Percentiles rank a stretch among this genome's conserved stretches.
Conservation (phyloP, 1,140 invertebrate species). For the Euwallacea similis region DNA sequence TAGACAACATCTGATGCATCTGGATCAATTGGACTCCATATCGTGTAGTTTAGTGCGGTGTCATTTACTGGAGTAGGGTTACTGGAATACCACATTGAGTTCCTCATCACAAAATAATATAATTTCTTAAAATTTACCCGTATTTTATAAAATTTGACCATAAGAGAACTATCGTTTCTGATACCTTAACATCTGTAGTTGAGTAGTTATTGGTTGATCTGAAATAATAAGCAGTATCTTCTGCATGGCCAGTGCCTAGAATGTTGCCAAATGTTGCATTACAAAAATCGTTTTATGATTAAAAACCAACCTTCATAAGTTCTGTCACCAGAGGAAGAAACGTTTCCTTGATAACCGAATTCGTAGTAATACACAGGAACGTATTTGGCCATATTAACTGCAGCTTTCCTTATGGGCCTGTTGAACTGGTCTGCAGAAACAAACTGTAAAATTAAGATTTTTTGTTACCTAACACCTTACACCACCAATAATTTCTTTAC, state of each 20-base stretch:
- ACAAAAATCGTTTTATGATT: not conserved
- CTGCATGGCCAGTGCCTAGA: constrained; percentile 9
- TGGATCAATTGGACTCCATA: constrained; percentile 10
- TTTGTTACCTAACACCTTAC: not conserved
- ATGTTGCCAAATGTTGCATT: not conserved
- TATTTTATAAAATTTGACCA: constrained; percentile 16
- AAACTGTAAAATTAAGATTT: constrained; percentile 7
- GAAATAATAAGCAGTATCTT: constrained; percentile 3
- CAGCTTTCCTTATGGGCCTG: constrained; percentile 7
- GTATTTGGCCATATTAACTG: constrained; percentile 8
- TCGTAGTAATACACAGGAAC: constrained; percentile 8
- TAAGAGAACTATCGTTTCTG: constrained; percentile 6
- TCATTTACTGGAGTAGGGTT: constrained; percentile 17
- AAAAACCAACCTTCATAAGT: constrained; percentile 3
- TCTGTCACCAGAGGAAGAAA: not conserved
- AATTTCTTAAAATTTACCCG: not conserved
- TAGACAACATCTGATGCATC: not conserved
- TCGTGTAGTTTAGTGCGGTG: constrained; percentile 9
- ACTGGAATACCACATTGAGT: not conserved
- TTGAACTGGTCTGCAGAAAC: constrained; percentile 13
- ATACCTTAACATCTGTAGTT: constrained; percentile 1
- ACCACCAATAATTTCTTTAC: not conserved
- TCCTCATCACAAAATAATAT: not conserved
- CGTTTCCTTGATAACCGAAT: constrained; percentile 14
- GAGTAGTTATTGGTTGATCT: not conserved